These are phyloP conservation scores for Catagonus wagneri DNA, from an alignment of 2,113 vertebrate species.

Conservation along the genomic window DNA sequence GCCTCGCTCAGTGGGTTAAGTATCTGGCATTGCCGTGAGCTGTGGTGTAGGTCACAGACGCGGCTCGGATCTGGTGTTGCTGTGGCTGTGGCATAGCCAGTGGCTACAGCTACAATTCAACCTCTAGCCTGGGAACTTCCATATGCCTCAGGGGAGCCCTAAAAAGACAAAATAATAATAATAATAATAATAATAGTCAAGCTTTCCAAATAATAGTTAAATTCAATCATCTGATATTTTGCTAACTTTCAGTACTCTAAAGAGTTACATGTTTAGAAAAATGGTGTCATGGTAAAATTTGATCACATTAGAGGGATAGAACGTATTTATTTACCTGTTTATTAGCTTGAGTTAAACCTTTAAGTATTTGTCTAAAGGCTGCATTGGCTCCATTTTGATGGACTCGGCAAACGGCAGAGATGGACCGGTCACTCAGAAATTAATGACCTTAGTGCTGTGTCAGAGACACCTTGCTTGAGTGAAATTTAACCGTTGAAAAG, in stretches of 20 bases:
- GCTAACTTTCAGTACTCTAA: neutral
- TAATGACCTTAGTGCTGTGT: rapidly evolving
- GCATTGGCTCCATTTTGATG: neutral
- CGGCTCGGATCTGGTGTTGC: too few species aligned
- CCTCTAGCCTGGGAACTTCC: too few species aligned
- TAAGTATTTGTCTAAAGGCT: neutral
- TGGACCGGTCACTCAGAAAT: neutral
- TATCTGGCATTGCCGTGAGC: too few species aligned
- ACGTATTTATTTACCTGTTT: neutral
- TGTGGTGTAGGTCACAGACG: too few species aligned
- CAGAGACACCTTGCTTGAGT: too few species aligned
- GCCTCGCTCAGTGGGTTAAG: too few species aligned
- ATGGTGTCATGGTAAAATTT: neutral
- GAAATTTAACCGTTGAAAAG: neutral
- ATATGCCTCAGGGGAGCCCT: too few species aligned
- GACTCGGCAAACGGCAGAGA: neutral
- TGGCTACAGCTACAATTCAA: too few species aligned
- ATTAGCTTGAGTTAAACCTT: neutral
- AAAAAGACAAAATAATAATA: too few species aligned
- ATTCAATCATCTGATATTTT: neutral
- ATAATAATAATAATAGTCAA: too few species aligned
- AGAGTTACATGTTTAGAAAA: neutral
- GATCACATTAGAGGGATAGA: neutral
- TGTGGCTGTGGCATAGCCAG: too few species aligned
- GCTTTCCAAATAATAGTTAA: constrained; percentile 4